Percentiles rank a stretch among this genome's conserved stretches.
These are phyloP conservation scores for Steinernema carpocapsae DNA, from an alignment of 2,888 invertebrate genomes.

Conservation along the genomic window DNA sequence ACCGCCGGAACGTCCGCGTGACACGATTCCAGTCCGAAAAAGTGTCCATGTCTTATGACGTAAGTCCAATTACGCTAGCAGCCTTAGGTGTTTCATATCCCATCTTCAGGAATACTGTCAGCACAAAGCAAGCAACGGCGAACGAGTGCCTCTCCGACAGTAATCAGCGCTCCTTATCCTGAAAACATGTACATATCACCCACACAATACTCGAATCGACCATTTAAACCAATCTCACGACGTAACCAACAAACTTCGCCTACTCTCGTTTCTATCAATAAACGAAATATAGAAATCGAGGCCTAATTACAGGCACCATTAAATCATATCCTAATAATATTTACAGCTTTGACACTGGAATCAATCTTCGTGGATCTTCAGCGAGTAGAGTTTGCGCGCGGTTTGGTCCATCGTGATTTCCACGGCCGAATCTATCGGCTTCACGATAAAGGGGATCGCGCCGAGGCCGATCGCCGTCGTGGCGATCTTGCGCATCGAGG, in stretches of 20 bases:
- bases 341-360: conserved; percentile 1
- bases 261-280: conserved; percentile 28
- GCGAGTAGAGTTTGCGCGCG: conserved; percentile 52
- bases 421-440: conserved; percentile 84
- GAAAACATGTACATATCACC: conserved; percentile 20
- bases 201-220: not conserved
- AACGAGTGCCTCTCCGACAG: not conserved
- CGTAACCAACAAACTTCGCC: conserved; percentile 16
- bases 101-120: conserved; percentile 18
- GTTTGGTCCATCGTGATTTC: conserved; percentile 64
- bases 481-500: conserved; percentile 74
- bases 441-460: conserved; percentile 88
- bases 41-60: conserved; percentile 55
- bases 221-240: not conserved
- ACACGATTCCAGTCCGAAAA: conserved; percentile 65
- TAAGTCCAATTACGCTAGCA: conserved; percentile 30
- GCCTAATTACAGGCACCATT: not conserved
- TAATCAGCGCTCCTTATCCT: not conserved
- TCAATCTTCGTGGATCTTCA: conserved; percentile 26
- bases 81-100: not conserved
- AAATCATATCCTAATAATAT: not conserved
- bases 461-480: conserved; percentile 77
- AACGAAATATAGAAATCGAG: conserved; percentile 1
- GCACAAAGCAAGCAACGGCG: conserved; percentile 21
- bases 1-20: conserved; percentile 53